Evolutionary conservation across 1,140 invertebrate species (phyloP), one percentile per base, ranked within the genome.

Genomic region (Drosophila serrata): DNA sequence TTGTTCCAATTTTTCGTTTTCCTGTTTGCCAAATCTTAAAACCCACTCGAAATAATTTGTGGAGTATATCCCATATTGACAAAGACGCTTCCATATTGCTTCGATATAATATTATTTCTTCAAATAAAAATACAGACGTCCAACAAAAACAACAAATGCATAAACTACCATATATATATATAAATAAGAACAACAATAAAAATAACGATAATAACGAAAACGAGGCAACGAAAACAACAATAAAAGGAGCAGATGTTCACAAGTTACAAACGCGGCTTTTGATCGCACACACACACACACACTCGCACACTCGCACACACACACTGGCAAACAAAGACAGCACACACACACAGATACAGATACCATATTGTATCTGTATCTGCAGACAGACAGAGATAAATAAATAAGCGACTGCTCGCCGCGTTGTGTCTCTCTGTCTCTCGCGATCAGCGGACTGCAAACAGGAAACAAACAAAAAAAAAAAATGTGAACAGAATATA

Each of bases 181-280:
- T 64, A 69, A 82, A 81, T 88, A 75, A 88, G 60, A 88, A 82
- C 73, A 90, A 90, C 86, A 90, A 90, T 86, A 81, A 85, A 82
- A 85, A 64, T 61, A 64, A 85, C 85, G 86, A 90, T 90, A 90
- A 88, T 79, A 90, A 88, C 85, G 81, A 88, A 55, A 88, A 81
- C 77, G 76, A 77, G 65, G 59, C 85, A 79, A 60, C 75, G 69
- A 75, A 60, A 80, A 67, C 61, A 75, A 79, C 55, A 90, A 87
- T 75, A 90, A 82, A 81, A 81, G 87, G 90, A 92, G 90, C 90
- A 92, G 90, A 92, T 92, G 90, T 92, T 92, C 90, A 90, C 86
- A 90, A 88, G 77, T 80, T 70, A 78, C 88, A 90, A 63, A 91
- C 81, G 76, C 56, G 63, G 69, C 64, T 81, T 79, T 75, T 70